Evolutionary conservation across 2,113 vertebrate genomes (phyloP).

Genomic region (Cercopithecus mona): DNA sequence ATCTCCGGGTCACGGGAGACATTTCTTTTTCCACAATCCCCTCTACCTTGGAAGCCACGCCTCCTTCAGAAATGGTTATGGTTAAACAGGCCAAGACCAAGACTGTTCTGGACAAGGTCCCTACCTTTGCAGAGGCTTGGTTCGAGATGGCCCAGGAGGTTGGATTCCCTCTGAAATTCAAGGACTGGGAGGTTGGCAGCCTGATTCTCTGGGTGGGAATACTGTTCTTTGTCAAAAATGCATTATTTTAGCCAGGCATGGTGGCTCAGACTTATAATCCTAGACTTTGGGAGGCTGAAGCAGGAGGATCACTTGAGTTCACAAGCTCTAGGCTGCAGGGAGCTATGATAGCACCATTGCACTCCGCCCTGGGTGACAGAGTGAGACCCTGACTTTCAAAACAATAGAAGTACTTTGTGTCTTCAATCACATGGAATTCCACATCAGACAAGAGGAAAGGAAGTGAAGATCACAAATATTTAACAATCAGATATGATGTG

Average conservation of each 20-base stretch:
- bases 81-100: neutral
- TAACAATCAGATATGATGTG: neutral
- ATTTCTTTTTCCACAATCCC: neutral
- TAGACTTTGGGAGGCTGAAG: too few species aligned
- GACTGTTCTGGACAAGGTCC: rapidly evolving
- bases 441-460: neutral
- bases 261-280: too few species aligned
- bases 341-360: too few species aligned
- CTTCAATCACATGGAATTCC: neutral
- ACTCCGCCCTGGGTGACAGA: too few species aligned
- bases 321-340: too few species aligned
- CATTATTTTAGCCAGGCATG: neutral
- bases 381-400: too few species aligned
- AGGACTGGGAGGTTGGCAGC: neutral
- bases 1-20: too few species aligned
- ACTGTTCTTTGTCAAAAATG: neutral
- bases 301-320: too few species aligned
- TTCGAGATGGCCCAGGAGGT: rapidly evolving
- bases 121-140: too few species aligned
- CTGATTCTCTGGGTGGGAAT: neutral
- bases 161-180: neutral
- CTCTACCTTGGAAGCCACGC: neutral
- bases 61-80: neutral
- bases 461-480: neutral
- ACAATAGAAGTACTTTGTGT: neutral